These are phyloP conservation scores for Ceyx erithaca DNA, from an alignment of 2,797 vertebrate genomes.

Conservation along the genomic window DNA sequence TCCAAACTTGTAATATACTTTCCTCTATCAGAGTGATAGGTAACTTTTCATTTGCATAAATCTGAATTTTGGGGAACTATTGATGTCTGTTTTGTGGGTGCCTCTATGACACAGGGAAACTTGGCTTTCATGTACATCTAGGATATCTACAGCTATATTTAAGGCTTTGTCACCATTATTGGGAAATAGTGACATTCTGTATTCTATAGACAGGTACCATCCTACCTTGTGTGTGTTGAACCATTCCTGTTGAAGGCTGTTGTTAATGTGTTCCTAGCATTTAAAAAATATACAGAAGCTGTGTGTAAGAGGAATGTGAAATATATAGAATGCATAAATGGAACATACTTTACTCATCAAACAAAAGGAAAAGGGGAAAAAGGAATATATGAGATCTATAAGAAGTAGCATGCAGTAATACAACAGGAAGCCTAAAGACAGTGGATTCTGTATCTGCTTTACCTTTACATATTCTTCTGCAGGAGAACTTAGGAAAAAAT, in stretches of 20 bases:
- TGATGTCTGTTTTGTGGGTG: neutral
- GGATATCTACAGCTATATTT: neutral
- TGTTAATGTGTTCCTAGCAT: neutral
- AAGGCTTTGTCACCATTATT: neutral
- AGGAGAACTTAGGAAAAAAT: neutral
- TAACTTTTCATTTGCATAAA: neutral
- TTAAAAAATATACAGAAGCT: neutral
- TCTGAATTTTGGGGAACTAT: neutral
- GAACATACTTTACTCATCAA: neutral
- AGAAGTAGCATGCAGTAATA: neutral
- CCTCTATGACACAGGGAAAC: neutral
- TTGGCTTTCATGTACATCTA: neutral
- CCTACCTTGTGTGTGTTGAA: accelerated
- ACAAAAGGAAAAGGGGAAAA: neutral
- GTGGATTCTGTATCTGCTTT: neutral
- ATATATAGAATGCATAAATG: neutral
- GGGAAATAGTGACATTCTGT: neutral
- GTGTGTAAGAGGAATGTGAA: neutral
- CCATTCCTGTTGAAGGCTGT: neutral
- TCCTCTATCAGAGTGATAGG: neutral
- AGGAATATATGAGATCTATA: neutral
- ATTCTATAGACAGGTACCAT: neutral
- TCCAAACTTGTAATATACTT: neutral
- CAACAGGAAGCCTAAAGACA: neutral
- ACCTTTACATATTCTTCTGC: neutral